Evolutionary conservation across 2,113 vertebrate genomes (phyloP).

Genomic region (Planiliza haematocheilus): DNA sequence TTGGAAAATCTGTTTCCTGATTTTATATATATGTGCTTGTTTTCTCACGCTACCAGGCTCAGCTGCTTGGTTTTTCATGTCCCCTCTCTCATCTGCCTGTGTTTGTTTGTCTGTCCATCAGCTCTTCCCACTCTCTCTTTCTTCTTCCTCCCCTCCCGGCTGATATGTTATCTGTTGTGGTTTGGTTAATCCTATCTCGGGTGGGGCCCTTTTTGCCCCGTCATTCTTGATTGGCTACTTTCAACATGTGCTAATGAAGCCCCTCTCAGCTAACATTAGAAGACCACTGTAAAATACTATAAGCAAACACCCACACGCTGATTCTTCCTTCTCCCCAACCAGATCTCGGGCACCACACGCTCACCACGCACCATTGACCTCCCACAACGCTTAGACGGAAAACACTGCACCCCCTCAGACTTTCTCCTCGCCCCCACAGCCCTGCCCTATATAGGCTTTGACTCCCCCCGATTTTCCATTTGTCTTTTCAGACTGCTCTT

Average conservation of each 20-base stretch:
- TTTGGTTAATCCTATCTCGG: constrained; percentile 43
- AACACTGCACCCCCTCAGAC: constrained; percentile 64
- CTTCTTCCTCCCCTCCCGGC: background rate
- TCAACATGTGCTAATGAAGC: constrained; percentile 50
- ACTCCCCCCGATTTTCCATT: constrained; percentile 38
- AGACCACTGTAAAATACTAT: constrained; percentile 46
- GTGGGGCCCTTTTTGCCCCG: constrained; percentile 27
- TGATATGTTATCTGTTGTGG: constrained; percentile 47
- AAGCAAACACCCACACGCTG: constrained; percentile 31
- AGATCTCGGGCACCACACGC: constrained; percentile 60
- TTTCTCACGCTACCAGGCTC: constrained; percentile 23
- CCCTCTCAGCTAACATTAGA: constrained; percentile 49
- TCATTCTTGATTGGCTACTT: constrained; percentile 46
- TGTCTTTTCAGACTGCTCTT: constrained; percentile 47
- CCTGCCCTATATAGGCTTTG: constrained; percentile 21
- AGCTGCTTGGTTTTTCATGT: background rate
- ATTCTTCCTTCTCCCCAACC: constrained; percentile 23
- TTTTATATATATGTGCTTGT: constrained; percentile 1
- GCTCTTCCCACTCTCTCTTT: constrained; percentile 12
- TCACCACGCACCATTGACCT: constrained; percentile 65
- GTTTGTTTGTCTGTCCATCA: constrained; percentile 16
- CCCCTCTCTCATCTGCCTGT: background rate
- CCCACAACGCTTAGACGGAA: constrained; percentile 73
- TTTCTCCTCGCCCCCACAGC: constrained; percentile 7
- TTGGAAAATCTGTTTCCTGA: background rate